These are phyloP conservation scores for Channa striata DNA, from an alignment of 2,797 vertebrate species.

Conservation along the genomic window DNA sequence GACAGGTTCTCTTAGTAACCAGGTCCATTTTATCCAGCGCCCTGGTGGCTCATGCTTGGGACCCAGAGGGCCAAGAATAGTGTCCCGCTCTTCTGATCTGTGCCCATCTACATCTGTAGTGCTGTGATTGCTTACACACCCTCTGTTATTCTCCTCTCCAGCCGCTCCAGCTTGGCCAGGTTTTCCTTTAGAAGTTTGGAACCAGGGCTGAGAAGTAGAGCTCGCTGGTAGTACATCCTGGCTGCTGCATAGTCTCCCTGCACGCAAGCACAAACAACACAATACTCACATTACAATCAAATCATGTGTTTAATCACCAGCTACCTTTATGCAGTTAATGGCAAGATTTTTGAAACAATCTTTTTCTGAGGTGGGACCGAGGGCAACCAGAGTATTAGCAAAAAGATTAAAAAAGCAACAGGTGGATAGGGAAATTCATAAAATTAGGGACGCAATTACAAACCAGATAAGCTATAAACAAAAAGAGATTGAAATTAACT, in stretches of 20 bases:
- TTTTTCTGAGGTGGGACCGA: too few relatives aligned
- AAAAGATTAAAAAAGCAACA: too few relatives aligned
- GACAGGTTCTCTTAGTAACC: neutral
- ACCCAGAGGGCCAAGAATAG: neutral
- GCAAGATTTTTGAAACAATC: too few relatives aligned
- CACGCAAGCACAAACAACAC: slow-evolving; percentile 1
- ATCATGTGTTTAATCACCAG: neutral
- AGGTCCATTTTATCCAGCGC: slow-evolving; percentile 9
- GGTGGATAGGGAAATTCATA: too few relatives aligned
- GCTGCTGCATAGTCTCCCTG: slow-evolving; percentile 94
- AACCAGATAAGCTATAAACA: too few relatives aligned
- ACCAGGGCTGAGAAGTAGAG: slow-evolving; percentile 90
- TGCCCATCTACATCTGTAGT: slow-evolving; percentile 11
- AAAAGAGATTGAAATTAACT: too few relatives aligned
- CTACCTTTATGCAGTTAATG: too few relatives aligned
- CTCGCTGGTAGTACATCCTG: slow-evolving; percentile 91
- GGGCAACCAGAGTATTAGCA: too few relatives aligned
- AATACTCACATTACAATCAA: neutral
- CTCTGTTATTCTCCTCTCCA: slow-evolving; percentile 90
- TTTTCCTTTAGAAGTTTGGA: slow-evolving; percentile 96
- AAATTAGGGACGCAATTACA: too few relatives aligned
- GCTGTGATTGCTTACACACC: slow-evolving; percentile 65
- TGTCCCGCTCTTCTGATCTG: slow-evolving; percentile 5
- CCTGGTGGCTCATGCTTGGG: slow-evolving; percentile 22
- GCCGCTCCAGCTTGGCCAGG: slow-evolving; percentile 93